Conservation (phyloP, 2,797 vertebrate species). For the Pterois miles region DNA sequence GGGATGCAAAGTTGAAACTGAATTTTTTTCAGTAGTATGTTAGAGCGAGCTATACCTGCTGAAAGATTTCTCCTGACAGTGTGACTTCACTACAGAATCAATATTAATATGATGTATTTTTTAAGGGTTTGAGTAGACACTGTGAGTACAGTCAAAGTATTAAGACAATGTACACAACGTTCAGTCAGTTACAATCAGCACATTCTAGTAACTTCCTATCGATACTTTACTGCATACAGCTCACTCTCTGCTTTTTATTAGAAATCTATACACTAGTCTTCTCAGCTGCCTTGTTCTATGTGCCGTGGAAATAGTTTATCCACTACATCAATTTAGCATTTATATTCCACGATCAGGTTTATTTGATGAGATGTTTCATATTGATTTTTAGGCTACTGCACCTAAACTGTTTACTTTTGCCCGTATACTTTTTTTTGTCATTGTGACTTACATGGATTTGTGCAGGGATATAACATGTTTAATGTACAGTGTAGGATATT, state of each 20-base stretch:
- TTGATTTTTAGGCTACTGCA: neutral
- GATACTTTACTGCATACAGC: neutral
- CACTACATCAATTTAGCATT: constrained; percentile 15
- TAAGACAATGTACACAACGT: neutral
- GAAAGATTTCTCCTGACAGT: neutral
- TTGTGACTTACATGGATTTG: constrained; percentile 3
- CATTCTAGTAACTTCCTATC: constrained; percentile 9
- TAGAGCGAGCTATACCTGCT: neutral
- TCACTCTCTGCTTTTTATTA: constrained; percentile 2
- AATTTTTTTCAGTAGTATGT: neutral
- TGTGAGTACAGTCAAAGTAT: constrained; percentile 11
- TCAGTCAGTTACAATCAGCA: constrained; percentile 27
- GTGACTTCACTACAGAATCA: constrained; percentile 10
- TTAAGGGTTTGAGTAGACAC: no score
- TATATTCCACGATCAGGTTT: constrained; percentile 1
- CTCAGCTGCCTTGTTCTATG: constrained; percentile 52
- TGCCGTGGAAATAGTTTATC: constrained; percentile 34
- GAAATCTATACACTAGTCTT: constrained; percentile 4
- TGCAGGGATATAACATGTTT: constrained; percentile 41
- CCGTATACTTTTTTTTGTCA: neutral
- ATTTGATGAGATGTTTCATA: neutral
- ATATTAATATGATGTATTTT: constrained; percentile 6
- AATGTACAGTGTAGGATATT: constrained; percentile 20
- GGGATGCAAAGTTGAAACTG: neutral
- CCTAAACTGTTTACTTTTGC: constrained; percentile 18